Evolutionary conservation across 2,797 vertebrate genomes (phyloP), one percentile per base, ranked within the genome.

Genomic region (Arnoldichthys spilopterus): DNA sequence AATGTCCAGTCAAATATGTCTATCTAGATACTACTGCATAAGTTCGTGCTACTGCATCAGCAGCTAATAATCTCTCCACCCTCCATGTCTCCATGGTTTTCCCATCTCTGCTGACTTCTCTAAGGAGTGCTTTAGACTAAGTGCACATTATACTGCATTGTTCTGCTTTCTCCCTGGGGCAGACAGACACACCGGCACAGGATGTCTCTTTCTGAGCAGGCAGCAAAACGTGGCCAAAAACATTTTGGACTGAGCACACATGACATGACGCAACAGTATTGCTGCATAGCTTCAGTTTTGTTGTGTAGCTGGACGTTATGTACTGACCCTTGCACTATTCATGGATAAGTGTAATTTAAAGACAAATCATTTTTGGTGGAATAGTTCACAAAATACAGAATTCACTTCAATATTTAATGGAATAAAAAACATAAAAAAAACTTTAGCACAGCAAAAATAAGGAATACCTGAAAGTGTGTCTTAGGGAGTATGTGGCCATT

Each of bases 51-150:
- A 63, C 56, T 26, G 62, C 45, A 40, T 59, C 45, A 68, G 56
- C 24, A n/a, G n/a, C 3, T 67, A 34, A 67, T 58, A 68, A 73
- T 74, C 62, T 68, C n/a, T 58, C 37, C 20, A 40, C 45, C 12
- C 26, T n/a, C 63, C 2, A 8, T 30, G 22, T 79, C 67, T 9
- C 53, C 51, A 47, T 49, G 30, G 58, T 47, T 51, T 43, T 74
- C 73, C 63, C 43, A 26, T 79, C 28, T n/a, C 47, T 20, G 20
- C 63, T 79, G 78, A 80, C 72, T 61, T 80, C 64, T 70, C 71
- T 72, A 62, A 70, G 56, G 49, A 74, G 37, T 30, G 32, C 43
- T 74, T 43, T 56, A 61, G 43, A 62, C 6, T 7, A 58, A 56
- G 56, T 68, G 49, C 28, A 74, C 63, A 68, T 80, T 77, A 74